Evolutionary conservation across 2,888 invertebrate genomes (phyloP).

Genomic region (Cosmorhoe ocellata): DNA sequence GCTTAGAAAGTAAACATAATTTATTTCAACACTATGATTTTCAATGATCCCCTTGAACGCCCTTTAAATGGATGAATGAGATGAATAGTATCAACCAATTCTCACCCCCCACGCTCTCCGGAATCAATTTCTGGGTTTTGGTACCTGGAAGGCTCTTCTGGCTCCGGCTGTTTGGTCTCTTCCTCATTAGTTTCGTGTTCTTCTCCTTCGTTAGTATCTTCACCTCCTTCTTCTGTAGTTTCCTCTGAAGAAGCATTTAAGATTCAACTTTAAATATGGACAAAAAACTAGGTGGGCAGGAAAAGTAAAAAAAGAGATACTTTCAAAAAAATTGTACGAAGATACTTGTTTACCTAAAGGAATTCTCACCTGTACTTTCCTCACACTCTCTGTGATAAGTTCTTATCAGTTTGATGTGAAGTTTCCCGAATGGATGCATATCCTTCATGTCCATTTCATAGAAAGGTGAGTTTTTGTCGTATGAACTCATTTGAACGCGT

Average conservation of each 20-base stretch:
- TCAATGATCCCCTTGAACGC: constrained; percentile 8
- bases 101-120: constrained; percentile 68
- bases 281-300: no score
- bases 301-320: no score
- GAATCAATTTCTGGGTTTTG: constrained; percentile 67
- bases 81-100: constrained; percentile 39
- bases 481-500: constrained; percentile 68
- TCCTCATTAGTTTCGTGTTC: constrained; percentile 36
- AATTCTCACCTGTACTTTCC: constrained; percentile 47
- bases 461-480: constrained; percentile 71
- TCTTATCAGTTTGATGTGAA: constrained; percentile 60
- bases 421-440: constrained; percentile 68
- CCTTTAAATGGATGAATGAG: constrained; percentile 24
- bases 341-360: no score
- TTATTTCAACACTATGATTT: neutral
- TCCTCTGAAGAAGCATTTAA: constrained; percentile 26
- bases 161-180: constrained; percentile 40
- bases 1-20: no score
- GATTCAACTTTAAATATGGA: no score
- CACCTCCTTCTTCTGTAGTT: constrained; percentile 28
- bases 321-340: no score
- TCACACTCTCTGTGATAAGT: constrained; percentile 65
- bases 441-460: constrained; percentile 67
- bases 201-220: constrained; percentile 31
- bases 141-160: constrained; percentile 73